Evolutionary conservation across 2,113 vertebrate genomes (phyloP), one percentile per base, ranked within the genome.

Genomic region (Spea multiplicata): DNA sequence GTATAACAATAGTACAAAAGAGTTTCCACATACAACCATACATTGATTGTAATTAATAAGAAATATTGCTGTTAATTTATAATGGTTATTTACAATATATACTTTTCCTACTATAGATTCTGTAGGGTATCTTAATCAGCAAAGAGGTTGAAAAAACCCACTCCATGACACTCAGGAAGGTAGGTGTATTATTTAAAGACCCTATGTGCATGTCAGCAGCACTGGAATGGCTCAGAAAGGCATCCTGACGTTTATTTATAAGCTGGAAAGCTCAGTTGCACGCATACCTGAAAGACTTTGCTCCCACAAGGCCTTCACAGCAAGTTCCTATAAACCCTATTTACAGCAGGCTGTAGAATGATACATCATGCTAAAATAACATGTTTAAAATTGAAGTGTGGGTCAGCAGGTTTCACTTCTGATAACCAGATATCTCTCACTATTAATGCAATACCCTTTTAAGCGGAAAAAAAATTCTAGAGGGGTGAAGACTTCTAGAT

Each of bases 191-290:
- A 80, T 74, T 80, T 80, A 80, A 50, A 67, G 71, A 48, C 65
- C 13, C 44, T 55, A 45, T 73, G 71, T 57, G 52, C 62, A 67
- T 52, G 71, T 80, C 71, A 73, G 70, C 76, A 78, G 69, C 71
- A 74, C 49, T 16, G 57, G 45, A 74, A 50, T 61, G 65, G 52
- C 17, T 57, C 52, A 61, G 52, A 80, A 80, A 74, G 74, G 74
- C 45, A 74, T 68, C 64, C 64, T 68, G 65, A n/a, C 10, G 47
- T 80, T 80, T 80, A 79, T 79, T 80, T 80, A 80, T 68, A 80
- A 68, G 71, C 71, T 44, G 67, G 8, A 59, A 74, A 50, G 5
- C 74, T 16, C 30, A 76, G 49, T 48, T 61, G 75, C 62, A 53
- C 66, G n/a, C 55, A 62, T 44, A 50, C 14, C 55, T 71, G 44